These are phyloP conservation scores for Nixonia krombeini DNA, from an alignment of 1,140 invertebrate genomes.

Conservation along the genomic window DNA sequence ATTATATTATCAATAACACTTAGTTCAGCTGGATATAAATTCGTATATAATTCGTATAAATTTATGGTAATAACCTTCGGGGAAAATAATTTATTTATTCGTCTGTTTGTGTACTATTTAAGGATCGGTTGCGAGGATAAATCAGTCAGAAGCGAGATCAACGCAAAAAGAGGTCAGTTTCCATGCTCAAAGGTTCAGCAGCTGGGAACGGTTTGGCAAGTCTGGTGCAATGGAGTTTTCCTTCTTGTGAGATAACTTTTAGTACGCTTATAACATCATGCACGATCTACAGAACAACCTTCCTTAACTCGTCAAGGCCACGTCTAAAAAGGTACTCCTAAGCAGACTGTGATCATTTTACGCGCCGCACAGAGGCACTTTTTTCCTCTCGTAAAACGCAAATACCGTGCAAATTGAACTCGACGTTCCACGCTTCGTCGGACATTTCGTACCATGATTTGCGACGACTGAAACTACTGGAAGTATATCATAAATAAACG, in stretches of 20 bases:
- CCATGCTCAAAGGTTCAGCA: constrained; percentile 14
- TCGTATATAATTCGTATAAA: too few relatives aligned
- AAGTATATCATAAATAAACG: too few relatives aligned
- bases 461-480: too few relatives aligned
- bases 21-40: too few relatives aligned
- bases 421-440: neutral
- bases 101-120: too few relatives aligned
- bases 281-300: constrained; percentile 16
- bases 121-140: neutral
- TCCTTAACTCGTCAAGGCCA: constrained; percentile 18
- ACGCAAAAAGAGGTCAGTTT: constrained; percentile 4
- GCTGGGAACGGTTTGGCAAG: constrained; percentile 16
- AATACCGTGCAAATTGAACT: constrained; percentile 12
- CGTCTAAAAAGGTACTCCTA: constrained; percentile 20
- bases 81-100: too few relatives aligned
- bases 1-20: too few relatives aligned
- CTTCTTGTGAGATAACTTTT: constrained; percentile 17
- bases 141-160: constrained; percentile 7
- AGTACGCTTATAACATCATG: constrained; percentile 7
- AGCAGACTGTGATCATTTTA: constrained; percentile 15
- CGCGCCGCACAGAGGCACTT: neutral
- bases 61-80: too few relatives aligned
- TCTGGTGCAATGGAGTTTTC: constrained; percentile 3
- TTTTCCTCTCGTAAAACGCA: constrained; percentile 8
- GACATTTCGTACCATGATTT: too few relatives aligned